Conservation (phyloP, 1,140 invertebrate species). For the Telenomus remus region DNA sequence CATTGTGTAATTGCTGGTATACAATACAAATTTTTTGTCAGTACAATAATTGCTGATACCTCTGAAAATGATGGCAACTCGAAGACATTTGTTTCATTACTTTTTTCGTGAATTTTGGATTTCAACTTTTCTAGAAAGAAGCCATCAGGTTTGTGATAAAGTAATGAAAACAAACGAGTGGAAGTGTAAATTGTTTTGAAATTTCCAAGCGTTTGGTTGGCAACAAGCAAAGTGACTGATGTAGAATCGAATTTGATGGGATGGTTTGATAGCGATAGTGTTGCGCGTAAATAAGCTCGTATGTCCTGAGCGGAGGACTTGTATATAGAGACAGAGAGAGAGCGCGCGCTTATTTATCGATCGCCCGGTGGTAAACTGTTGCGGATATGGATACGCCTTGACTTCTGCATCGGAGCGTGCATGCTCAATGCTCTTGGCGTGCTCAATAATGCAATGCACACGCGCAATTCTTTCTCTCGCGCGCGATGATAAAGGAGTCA, state of each 20-base stretch:
- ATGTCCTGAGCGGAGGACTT: constrained; percentile 36
- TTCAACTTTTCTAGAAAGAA: neutral
- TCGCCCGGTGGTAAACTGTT: constrained; percentile 54
- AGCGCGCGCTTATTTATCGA: constrained; percentile 60
- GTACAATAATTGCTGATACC: neutral
- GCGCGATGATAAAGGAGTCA: constrained; percentile 23
- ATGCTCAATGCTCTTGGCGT: constrained; percentile 31
- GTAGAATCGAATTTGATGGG: constrained; percentile 43
- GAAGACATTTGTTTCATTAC: no score
- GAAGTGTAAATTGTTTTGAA: constrained; percentile 30
- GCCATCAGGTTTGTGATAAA: no score
- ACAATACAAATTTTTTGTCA: neutral
- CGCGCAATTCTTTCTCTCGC: constrained; percentile 26
- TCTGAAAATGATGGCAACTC: no score
- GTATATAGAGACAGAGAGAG: constrained; percentile 37
- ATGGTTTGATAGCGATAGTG: constrained; percentile 42
- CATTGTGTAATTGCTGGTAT: neutral
- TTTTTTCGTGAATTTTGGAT: neutral
- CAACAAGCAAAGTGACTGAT: constrained; percentile 37
- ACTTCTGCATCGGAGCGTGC: constrained; percentile 47
- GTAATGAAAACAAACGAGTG: no score
- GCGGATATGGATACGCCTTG: constrained; percentile 58
- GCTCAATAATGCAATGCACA: constrained; percentile 44
- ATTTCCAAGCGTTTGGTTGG: constrained; percentile 16
- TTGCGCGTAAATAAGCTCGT: constrained; percentile 46